These are phyloP conservation scores for Tor tambroides DNA, from an alignment of 2,113 vertebrate species.

Conservation along the genomic window DNA sequence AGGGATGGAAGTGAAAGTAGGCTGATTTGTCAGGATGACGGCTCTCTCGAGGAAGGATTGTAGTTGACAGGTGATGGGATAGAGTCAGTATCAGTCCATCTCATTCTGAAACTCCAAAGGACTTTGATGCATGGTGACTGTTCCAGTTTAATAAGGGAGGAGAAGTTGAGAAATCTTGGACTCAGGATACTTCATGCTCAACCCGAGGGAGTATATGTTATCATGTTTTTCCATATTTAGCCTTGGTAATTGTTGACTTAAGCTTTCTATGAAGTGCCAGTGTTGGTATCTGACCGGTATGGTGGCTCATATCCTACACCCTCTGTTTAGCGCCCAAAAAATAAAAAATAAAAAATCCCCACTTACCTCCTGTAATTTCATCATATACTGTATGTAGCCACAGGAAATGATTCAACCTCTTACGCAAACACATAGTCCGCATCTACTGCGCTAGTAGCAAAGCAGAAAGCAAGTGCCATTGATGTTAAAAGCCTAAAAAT, in stretches of 20 bases:
- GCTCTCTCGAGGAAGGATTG: background rate
- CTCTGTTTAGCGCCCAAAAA: background rate
- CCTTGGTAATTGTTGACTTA: background rate
- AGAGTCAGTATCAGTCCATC: constrained; percentile 6
- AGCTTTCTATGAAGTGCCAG: background rate
- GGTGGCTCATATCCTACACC: background rate
- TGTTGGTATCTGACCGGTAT: background rate
- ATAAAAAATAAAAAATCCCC: background rate
- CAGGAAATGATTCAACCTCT: constrained; percentile 41
- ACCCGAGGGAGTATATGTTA: background rate
- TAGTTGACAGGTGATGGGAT: constrained; percentile 10
- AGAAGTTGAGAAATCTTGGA: background rate
- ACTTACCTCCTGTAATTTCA: constrained; percentile 1
- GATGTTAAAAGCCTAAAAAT: background rate
- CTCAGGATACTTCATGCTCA: background rate
- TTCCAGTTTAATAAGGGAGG: background rate
- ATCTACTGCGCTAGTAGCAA: background rate
- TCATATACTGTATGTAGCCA: constrained; percentile 1
- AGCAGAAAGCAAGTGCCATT: background rate
- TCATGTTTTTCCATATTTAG: background rate
- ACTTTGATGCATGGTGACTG: background rate
- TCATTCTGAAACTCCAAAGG: background rate
- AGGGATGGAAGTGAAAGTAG: background rate
- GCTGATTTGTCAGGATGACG: background rate
- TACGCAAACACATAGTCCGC: background rate